Base-by-base conservation (phyloP, 2,113 vertebrate species). In the Rostratula benghalensis region DNA sequence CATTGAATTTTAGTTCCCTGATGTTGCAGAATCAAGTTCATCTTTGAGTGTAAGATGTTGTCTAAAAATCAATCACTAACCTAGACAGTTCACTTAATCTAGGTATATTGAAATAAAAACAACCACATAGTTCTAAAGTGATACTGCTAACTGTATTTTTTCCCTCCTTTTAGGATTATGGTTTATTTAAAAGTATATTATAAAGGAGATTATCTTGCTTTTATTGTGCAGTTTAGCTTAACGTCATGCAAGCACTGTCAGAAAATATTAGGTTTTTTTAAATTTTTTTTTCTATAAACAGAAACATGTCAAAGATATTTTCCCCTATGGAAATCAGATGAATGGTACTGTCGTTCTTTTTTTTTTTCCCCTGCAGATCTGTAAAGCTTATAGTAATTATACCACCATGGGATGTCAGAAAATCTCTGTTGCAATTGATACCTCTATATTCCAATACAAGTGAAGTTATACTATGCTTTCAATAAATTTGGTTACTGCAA, bases 301-400 rank as follows among this genome's bases (percentile, higher is more conserved):
- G 61, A 94, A 93, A 89, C 37, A 95, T 92, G 81, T 31, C 37
- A 71, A 83, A 91, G 61, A 79, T 87, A 89, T 87, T 89, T 94
- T 84, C n/a, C 86, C 54, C 73, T 69, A 11, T 59, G 89, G 91
- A 96, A 96, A 94, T 84, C 54, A 83, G 74, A 94, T 61, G 90
- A 96, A 94, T 84, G 54, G 37, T 71, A 61, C n/a, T 87, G 83
- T 80, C 91, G 92, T 54, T 89, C 46, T 64, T 87, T 69, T 68
- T 60, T 89, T 88, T 65, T 84, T 54, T 54, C 6, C 3, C 45
- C 74, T 82, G 74, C 25, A 91, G 92, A 92, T 85, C 64, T 83
- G 83, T 91, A 95, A 94, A 87, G 74, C 69, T 87, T 87, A 60
- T 35, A 84, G 89, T 5, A 57, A 95, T 96, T 89, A 92, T 67